Conservation (phyloP, 2,797 vertebrate species). For the Sarcophilus harrisii region DNA sequence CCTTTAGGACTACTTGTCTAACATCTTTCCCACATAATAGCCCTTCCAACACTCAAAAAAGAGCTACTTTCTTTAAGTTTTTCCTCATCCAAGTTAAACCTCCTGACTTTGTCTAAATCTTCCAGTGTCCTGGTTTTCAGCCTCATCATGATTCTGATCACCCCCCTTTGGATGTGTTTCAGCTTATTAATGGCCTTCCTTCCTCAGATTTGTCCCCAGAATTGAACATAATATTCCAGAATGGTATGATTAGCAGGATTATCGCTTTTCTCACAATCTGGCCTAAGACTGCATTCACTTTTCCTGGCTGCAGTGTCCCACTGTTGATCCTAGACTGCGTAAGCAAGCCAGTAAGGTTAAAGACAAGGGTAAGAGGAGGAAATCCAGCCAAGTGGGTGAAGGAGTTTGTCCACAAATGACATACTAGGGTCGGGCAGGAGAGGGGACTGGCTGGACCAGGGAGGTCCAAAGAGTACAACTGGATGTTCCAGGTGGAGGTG, state of each 20-base stretch:
- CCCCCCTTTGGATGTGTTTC: background rate
- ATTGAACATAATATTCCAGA: background rate
- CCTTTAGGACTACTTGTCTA: background rate
- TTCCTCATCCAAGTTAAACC: background rate
- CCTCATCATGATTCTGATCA: background rate
- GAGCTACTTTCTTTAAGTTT: background rate
- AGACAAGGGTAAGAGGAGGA: background rate
- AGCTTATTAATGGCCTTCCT: background rate
- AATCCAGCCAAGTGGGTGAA: background rate
- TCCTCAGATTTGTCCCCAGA: background rate
- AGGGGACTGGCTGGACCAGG: background rate
- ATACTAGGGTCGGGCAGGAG: background rate
- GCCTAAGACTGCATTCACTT: background rate
- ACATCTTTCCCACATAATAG: background rate
- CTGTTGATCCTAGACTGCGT: background rate
- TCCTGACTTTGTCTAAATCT: background rate
- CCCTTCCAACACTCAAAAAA: background rate
- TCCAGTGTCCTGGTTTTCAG: background rate
- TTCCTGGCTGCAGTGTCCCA: background rate
- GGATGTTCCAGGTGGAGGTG: background rate
- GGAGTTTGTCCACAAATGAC: background rate
- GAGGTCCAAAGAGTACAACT: background rate
- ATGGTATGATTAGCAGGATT: background rate
- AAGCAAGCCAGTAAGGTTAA: background rate
- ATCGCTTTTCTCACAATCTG: background rate